These are phyloP conservation scores for Scaptomyza montana DNA, from an alignment of 1,140 invertebrate species.

Conservation along the genomic window DNA sequence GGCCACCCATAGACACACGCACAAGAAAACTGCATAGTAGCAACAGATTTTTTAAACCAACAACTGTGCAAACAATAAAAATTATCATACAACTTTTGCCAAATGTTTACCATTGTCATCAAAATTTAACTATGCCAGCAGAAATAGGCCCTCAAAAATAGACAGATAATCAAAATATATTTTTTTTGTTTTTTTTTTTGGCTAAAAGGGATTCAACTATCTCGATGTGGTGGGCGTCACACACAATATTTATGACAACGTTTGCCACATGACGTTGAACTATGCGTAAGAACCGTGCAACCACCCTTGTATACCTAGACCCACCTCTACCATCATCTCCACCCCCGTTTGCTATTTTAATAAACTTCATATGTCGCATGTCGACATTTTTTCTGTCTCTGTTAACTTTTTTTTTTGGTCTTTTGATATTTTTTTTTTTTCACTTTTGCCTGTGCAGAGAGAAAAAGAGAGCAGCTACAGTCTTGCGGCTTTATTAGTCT, in stretches of 20 bases:
- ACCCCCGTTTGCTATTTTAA: conserved; percentile 71
- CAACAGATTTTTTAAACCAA: conserved; percentile 56
- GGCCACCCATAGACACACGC: conserved; percentile 40
- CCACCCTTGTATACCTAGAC: not conserved
- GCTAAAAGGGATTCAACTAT: not conserved
- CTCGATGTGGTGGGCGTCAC: conserved; percentile 31
- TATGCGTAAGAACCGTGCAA: conserved; percentile 61
- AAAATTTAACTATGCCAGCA: conserved; percentile 64
- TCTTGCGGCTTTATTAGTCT: conserved; percentile 82
- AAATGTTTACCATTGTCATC: conserved; percentile 72
- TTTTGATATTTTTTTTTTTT: conserved; percentile 5
- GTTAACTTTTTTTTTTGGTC: conserved; percentile 12
- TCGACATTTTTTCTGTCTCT: conserved; percentile 62
- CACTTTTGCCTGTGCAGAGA: conserved; percentile 14
- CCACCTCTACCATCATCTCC: conserved; percentile 3
- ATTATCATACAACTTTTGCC: conserved; percentile 71
- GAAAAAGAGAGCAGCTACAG: conserved; percentile 40
- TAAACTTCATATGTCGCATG: conserved; percentile 83
- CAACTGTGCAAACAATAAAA: conserved; percentile 39
- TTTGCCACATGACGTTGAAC: conserved; percentile 76
- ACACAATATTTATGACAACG: conserved; percentile 77
- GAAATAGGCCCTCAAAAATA: not conserved
- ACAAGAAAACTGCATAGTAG: conserved; percentile 64
- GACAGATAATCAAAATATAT: not conserved
- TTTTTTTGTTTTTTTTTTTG: not conserved